Conservation (phyloP, 1,140 invertebrate genomes). For the Vanessa tameamea region DNA sequence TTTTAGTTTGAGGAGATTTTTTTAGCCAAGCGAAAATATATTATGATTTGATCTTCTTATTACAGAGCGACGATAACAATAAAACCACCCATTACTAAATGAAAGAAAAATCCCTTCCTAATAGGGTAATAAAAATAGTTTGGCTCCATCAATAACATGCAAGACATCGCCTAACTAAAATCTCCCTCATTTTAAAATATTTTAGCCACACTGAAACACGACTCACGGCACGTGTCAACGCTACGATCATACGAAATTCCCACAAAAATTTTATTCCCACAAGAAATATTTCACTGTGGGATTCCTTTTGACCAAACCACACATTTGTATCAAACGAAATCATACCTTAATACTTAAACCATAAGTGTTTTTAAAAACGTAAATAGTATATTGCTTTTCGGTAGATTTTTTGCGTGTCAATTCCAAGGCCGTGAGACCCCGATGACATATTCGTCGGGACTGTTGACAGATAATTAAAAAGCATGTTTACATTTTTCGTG, state of each 20-base stretch:
- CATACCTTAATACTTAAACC: neutral
- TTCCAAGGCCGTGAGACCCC: conserved; percentile 28
- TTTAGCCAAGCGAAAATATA: too few relatives aligned
- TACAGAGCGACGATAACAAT: too few relatives aligned
- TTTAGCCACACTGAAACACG: conserved; percentile 26
- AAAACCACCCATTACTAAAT: too few relatives aligned
- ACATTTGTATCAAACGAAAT: conserved; percentile 9
- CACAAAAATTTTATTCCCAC: conserved; percentile 47
- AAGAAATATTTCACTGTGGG: conserved; percentile 45
- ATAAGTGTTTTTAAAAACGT: conserved; percentile 4
- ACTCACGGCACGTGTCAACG: conserved; percentile 37
- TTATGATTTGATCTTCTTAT: too few relatives aligned
- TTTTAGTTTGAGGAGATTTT: too few relatives aligned
- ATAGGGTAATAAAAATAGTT: too few relatives aligned
- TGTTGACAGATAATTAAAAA: conserved; percentile 31
- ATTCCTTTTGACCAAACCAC: conserved; percentile 31
- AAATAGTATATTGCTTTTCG: neutral
- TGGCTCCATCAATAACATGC: too few relatives aligned
- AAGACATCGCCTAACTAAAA: too few relatives aligned
- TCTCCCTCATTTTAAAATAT: neutral
- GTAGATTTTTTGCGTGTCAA: conserved; percentile 31
- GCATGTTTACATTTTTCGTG: conserved; percentile 14
- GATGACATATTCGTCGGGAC: conserved; percentile 18
- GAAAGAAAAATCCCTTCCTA: too few relatives aligned
- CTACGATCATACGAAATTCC: conserved; percentile 35